Conservation (phyloP, 2,888 invertebrate genomes). For the Mermis nigrescens region DNA sequence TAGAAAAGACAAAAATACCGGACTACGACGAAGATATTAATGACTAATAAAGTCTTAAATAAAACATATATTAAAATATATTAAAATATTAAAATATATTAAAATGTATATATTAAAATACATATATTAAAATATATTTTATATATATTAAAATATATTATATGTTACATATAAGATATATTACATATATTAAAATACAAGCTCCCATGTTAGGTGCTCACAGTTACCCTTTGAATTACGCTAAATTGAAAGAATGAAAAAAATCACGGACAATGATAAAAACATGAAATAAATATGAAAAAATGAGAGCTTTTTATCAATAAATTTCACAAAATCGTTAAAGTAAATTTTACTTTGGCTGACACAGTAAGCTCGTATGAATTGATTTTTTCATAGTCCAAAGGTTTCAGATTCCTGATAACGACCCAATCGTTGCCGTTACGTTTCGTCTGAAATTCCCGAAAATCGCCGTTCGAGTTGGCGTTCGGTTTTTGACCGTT, state of each 20-base stretch:
- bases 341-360: no score
- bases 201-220: no score
- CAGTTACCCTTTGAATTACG: not conserved
- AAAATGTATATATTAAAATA: no score
- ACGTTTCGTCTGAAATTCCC: constrained; percentile 21
- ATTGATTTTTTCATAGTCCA: constrained; percentile 26
- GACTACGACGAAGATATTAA: no score
- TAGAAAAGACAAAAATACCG: no score
- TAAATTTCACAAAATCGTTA: not conserved
- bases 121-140: no score
- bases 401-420: constrained; percentile 23
- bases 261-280: not conserved
- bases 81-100: no score
- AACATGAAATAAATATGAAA: constrained; percentile 6
- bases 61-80: no score
- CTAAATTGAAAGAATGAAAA: not conserved
- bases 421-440: constrained; percentile 16
- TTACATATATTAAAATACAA: no score
- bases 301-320: not conserved
- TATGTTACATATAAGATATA: no score
- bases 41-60: no score
- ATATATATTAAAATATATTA: no score
- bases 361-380: constrained; percentile 27
- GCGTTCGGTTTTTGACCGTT: constrained; percentile 18
- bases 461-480: constrained; percentile 22